Base-by-base conservation (phyloP, 2,888 invertebrate species). In the Microctonus hyperodae region DNA sequence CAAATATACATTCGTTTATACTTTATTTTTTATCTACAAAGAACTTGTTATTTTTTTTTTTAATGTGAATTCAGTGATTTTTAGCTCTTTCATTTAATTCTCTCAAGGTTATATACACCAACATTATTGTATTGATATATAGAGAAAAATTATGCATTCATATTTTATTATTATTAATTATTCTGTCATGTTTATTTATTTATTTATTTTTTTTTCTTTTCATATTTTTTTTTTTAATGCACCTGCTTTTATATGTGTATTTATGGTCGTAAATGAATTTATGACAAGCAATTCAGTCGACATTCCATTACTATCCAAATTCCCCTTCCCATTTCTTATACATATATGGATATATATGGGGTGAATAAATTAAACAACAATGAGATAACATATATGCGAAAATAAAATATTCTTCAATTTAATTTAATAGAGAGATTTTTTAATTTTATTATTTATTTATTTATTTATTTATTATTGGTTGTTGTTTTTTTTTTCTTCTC, bases 1-100 rank as follows among this genome's bases (percentile, higher is more conserved):
- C n/a, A n/a, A n/a, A 76, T 76, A 75, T 74, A 20, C 35, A 20
- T 37, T 44, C 23, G 7, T 1, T 31, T 4, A 0, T 33, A 7
- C 33, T 55, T 28, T n/a, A 33, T 55, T 1, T 16, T 44, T 44
- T 28, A 5, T 5, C 7, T 28, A 5, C 7, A 28, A 28, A 28
- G 5, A 5, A 28, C 7, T 28, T 28, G 28, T 28, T 28, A 44
- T 44, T 44, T 44, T 16, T 44, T 44, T 44, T 16, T 16, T 16
- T 16, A 44, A 44, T 44, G 44, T 44, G 44, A 44, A 44, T 44
- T n/a, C 16, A 44, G 16, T 44, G 44, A 44, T 44, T 44, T 16
- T 44, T 16, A 7, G 16, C 9, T 44, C 44, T 44, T 44, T 44
- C 44, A 33, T 56, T 56, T 20, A 16, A 56, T 56, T 35, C 44